Evolutionary conservation across 2,888 invertebrate genomes (phyloP).

Genomic region (Cancer borealis): DNA sequence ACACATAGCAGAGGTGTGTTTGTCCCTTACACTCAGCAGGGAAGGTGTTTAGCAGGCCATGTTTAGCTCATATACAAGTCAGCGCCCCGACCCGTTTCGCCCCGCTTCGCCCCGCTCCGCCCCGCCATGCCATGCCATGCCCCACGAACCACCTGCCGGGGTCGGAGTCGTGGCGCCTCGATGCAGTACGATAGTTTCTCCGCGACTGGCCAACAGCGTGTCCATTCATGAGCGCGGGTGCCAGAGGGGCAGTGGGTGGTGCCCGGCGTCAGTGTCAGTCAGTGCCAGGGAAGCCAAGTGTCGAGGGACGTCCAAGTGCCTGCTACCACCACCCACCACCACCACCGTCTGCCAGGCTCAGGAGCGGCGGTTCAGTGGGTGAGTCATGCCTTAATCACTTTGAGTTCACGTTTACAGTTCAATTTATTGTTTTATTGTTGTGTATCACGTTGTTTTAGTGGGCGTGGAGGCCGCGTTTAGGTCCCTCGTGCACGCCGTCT

Average conservation of each 20-base stretch:
- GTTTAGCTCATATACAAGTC: background rate
- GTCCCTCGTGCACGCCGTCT: too few species aligned
- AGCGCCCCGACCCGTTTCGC: background rate
- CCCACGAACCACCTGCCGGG: background rate
- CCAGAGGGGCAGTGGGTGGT: conserved; percentile 29
- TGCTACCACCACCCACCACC: background rate
- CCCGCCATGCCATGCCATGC: background rate
- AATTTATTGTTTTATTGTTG: too few species aligned
- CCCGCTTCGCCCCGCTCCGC: background rate
- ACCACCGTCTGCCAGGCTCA: background rate
- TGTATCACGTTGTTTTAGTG: too few species aligned
- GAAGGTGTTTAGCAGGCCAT: background rate
- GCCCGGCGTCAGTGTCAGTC: conserved; percentile 21
- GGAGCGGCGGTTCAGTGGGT: background rate
- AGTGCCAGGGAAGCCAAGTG: conserved; percentile 14
- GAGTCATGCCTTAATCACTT: too few species aligned
- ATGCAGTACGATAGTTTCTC: background rate
- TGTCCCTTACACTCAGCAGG: background rate
- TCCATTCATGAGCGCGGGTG: conserved; percentile 17
- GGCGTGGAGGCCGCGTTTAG: background rate
- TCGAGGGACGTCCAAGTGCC: background rate
- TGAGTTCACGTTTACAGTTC: too few species aligned
- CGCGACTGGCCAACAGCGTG: background rate
- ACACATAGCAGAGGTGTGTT: background rate
- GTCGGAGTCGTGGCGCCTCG: background rate